Evolutionary conservation across 2,888 invertebrate genomes (phyloP).

Genomic region (Stenodema calcarata): DNA sequence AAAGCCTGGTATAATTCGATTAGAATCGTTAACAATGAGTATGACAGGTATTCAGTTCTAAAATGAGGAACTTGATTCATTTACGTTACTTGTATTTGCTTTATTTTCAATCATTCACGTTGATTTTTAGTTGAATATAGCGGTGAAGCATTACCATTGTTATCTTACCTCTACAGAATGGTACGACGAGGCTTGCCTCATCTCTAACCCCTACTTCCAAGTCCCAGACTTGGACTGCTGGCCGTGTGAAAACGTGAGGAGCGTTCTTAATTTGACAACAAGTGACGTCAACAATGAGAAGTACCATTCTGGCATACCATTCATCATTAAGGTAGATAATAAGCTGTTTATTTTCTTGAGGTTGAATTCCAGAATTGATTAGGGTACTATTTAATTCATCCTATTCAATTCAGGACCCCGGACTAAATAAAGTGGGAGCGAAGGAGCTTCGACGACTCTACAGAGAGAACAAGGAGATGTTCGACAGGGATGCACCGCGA

Average conservation of each 20-base stretch:
- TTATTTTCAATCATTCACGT: no score
- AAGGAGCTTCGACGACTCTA: slow-evolving; percentile 68
- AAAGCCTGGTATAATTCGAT: no score
- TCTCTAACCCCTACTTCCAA: slow-evolving; percentile 83
- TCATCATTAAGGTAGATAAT: slow-evolving; percentile 63
- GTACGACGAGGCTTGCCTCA: slow-evolving; percentile 84
- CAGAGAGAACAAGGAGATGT: slow-evolving; percentile 66
- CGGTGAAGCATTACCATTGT: not conserved
- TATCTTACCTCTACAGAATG: slow-evolving; percentile 68
- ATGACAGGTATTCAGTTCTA: no score
- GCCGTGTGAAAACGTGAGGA: slow-evolving; percentile 77
- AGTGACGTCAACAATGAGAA: slow-evolving; percentile 64
- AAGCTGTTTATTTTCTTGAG: no score
- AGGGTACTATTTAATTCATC: no score
- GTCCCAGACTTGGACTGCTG: slow-evolving; percentile 84
- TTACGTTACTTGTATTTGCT: no score
- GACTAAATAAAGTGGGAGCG: slow-evolving; percentile 63
- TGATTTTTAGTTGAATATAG: no score
- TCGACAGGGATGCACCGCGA: slow-evolving; percentile 70
- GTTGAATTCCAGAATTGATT: no score
- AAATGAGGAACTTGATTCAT: no score
- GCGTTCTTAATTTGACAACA: slow-evolving; percentile 72
- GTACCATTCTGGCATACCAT: slow-evolving; percentile 68
- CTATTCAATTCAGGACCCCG: no score
- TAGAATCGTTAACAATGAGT: no score